Evolutionary conservation across 2,797 vertebrate genomes (phyloP).

Genomic region (Gymnoscopelus braueri): DNA sequence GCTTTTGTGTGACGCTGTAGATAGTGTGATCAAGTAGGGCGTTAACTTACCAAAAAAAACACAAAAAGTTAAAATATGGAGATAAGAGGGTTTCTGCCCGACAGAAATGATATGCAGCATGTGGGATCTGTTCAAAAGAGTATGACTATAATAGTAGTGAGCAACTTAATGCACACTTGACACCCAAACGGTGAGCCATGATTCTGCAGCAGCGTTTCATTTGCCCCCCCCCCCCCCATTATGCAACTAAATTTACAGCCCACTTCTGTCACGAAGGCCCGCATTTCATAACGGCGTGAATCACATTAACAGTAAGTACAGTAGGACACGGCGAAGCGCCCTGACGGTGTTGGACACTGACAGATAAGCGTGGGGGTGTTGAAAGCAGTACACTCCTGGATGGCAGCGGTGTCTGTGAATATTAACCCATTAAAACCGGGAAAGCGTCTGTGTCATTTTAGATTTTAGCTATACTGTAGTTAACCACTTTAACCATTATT

Average conservation of each 20-base stretch:
- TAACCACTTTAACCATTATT: no score
- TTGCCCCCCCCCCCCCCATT: conserved; percentile 32
- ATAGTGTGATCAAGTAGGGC: no score
- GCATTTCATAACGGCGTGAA: conserved; percentile 22
- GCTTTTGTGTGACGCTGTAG: no score
- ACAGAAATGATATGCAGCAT: no score
- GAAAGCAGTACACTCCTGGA: conserved; percentile 3
- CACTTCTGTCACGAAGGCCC: conserved; percentile 28
- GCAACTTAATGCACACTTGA: conserved; percentile 54
- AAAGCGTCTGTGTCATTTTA: no score
- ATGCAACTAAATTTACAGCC: conserved; percentile 33
- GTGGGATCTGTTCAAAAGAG: no score
- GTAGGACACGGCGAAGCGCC: neutral
- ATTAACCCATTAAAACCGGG: no score
- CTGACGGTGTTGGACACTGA: conserved; percentile 28
- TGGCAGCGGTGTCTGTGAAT: neutral
- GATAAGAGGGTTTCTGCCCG: no score
- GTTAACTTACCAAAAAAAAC: no score
- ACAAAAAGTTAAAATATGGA: no score
- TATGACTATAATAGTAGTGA: no score
- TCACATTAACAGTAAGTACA: neutral
- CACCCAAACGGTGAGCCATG: conserved; percentile 55
- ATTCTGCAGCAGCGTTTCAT: conserved; percentile 44
- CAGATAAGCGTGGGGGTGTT: conserved; percentile 25
- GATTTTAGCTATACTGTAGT: no score